Evolutionary conservation across 2,113 vertebrate species (phyloP).

Genomic region (Sakesphorus luctuosus): DNA sequence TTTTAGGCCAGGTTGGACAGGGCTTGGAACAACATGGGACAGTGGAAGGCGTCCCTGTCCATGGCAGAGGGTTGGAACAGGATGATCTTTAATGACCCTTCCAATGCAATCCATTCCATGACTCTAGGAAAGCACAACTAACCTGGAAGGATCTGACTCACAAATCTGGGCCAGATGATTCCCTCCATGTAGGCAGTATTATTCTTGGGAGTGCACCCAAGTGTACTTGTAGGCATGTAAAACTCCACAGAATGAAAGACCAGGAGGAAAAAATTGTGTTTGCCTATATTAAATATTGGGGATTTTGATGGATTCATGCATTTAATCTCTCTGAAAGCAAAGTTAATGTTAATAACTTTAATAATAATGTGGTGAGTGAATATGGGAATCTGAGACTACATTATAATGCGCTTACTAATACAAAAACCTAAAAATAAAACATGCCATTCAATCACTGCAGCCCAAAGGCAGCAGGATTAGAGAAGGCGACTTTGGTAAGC

Average conservation of each 20-base stretch:
- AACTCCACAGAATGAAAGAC: background rate
- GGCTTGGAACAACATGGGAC: background rate
- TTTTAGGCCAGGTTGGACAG: rapidly evolving
- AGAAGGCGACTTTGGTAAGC: background rate
- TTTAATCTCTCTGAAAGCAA: background rate
- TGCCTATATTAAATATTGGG: background rate
- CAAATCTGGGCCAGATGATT: background rate
- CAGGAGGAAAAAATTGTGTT: background rate
- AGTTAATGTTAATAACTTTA: background rate
- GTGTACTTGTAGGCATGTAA: background rate
- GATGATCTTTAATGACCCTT: background rate
- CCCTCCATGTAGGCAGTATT: background rate
- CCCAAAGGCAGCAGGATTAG: background rate
- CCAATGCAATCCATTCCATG: background rate
- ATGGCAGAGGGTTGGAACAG: background rate
- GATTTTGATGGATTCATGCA: background rate
- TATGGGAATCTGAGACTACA: background rate
- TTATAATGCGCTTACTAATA: background rate
- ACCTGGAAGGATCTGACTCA: background rate
- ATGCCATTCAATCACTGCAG: background rate
- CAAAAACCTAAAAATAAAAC: background rate
- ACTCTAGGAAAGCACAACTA: background rate
- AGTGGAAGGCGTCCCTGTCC: background rate
- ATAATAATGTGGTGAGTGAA: background rate
- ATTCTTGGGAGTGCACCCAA: background rate